Evolutionary conservation across 1,140 invertebrate genomes (phyloP).

Genomic region (Melitaea cinxia): DNA sequence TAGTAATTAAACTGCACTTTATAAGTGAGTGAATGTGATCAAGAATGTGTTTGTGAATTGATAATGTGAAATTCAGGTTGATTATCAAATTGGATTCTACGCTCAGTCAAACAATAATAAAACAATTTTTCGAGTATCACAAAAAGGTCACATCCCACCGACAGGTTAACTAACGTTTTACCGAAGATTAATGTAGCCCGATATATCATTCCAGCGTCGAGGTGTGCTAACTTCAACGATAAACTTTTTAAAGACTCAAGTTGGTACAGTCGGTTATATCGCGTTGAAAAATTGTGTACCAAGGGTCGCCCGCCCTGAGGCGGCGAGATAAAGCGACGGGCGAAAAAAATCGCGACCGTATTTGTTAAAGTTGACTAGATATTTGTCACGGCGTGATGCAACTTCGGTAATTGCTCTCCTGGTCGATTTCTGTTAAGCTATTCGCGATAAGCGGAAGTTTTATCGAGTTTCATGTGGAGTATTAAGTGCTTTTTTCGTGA

Average conservation of each 20-base stretch:
- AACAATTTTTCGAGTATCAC: background rate
- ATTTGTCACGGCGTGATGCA: constrained; percentile 71
- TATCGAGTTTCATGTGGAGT: background rate
- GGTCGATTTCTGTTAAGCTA: constrained; percentile 34
- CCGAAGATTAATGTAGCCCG: constrained; percentile 67
- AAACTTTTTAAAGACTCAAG: constrained; percentile 80
- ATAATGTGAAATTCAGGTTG: too few relatives aligned
- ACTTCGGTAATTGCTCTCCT: constrained; percentile 70
- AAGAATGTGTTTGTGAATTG: too few relatives aligned
- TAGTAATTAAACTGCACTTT: too few relatives aligned
- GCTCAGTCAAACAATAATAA: too few relatives aligned
- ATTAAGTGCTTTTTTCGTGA: too few relatives aligned
- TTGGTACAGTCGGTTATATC: constrained; percentile 64
- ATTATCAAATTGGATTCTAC: too few relatives aligned
- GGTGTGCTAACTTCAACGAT: constrained; percentile 71
- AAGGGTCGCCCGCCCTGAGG: constrained; percentile 66
- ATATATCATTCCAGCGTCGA: constrained; percentile 68
- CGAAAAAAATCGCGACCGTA: constrained; percentile 67
- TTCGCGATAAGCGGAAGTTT: constrained; percentile 27
- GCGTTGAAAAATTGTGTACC: constrained; percentile 78
- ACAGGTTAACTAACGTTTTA: constrained; percentile 41
- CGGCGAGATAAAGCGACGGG: constrained; percentile 59
- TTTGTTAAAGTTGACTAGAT: constrained; percentile 73
- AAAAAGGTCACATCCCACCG: constrained; percentile 7
- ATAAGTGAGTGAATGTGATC: too few relatives aligned